A percentile compares a stretch with the other conserved stretches of the same genome.
Evolutionary conservation across 2,888 invertebrate genomes (phyloP).

Genomic region (Apamea monoglypha): DNA sequence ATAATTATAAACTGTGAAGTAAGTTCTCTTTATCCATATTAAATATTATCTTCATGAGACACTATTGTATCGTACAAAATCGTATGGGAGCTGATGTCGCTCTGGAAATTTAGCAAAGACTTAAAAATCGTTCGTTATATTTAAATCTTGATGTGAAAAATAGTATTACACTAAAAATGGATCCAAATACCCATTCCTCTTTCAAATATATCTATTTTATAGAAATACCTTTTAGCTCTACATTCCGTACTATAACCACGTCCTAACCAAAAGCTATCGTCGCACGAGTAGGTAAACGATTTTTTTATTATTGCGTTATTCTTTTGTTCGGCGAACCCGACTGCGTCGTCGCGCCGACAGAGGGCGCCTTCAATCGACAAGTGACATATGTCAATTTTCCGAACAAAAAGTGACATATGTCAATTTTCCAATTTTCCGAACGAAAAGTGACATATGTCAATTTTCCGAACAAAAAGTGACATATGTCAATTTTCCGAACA

Average conservation of each 20-base stretch:
- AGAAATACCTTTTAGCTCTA: conserved; percentile 12
- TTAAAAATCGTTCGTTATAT: not conserved
- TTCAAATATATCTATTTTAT: not conserved
- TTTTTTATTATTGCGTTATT: too few relatives aligned
- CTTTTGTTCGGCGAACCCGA: too few relatives aligned
- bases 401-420: too few relatives aligned
- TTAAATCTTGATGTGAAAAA: conserved; percentile 27
- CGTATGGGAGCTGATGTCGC: not conserved
- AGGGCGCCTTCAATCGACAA: too few relatives aligned
- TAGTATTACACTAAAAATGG: conserved; percentile 1
- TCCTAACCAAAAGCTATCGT: not conserved
- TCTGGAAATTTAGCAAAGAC: not conserved
- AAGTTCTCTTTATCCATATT: too few relatives aligned
- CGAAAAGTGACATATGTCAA: too few relatives aligned
- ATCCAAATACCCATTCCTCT: not conserved
- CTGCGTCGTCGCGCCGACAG: too few relatives aligned
- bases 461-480: too few relatives aligned
- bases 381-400: too few relatives aligned
- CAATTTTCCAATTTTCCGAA: too few relatives aligned
- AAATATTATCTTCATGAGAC: not conserved
- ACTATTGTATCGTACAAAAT: conserved; percentile 1
- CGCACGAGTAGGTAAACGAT: too few relatives aligned
- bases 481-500: not conserved
- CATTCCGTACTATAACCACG: not conserved
- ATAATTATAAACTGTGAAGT: not conserved